Percentiles rank a stretch among this genome's conserved stretches.
phyloP scores from a whole-genome alignment of 2,888 invertebrate species.

The Norana najaformis region DNA sequence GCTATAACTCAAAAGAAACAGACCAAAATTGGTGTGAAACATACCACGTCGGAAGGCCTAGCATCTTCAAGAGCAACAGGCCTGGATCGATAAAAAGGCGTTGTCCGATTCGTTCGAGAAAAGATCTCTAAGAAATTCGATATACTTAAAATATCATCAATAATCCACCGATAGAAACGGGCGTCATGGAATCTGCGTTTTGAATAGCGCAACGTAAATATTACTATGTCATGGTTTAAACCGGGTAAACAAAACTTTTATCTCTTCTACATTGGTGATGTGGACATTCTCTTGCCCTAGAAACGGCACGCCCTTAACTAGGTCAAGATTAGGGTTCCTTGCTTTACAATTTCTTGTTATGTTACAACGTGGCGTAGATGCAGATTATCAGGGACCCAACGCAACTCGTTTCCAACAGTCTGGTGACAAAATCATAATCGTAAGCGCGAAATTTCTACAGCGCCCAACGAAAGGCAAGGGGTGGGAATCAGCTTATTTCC shows the following conservation, averaged over 20 bases:
- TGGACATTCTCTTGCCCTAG: neutral
- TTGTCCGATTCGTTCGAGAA: neutral
- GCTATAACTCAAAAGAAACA: neutral
- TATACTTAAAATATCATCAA: neutral
- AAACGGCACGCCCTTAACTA: neutral
- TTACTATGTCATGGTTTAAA: neutral
- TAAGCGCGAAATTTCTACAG: no score
- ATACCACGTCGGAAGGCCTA: neutral
- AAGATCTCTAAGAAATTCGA: conserved; percentile 1
- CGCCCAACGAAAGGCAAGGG: no score
- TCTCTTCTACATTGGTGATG: neutral
- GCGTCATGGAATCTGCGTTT: neutral
- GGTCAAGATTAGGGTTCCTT: neutral
- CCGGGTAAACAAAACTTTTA: neutral
- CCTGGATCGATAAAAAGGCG: neutral
- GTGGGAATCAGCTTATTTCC: no score
- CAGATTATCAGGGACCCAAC: neutral
- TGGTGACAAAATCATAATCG: no score
- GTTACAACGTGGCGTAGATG: neutral
- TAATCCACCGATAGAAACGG: neutral
- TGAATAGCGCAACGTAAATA: neutral
- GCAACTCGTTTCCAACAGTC: neutral
- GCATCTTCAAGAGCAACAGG: neutral
- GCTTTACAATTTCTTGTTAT: neutral
- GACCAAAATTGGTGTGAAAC: neutral